Evolutionary conservation across 2,113 vertebrate genomes (phyloP).

Genomic region (Sialia sialis): DNA sequence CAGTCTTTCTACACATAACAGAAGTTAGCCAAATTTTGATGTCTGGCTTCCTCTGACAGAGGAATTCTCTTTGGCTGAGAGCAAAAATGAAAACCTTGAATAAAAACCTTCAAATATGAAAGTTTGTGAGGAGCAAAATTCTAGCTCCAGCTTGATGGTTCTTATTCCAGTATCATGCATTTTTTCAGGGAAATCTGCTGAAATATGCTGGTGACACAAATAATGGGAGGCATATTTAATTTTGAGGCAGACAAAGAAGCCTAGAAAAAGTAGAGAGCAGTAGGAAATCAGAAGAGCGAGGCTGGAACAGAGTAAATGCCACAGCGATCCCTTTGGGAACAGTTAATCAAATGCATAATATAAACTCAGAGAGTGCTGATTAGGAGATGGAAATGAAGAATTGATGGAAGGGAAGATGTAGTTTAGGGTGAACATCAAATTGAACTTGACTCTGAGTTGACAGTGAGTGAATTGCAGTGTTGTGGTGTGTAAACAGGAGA

Average conservation of each 20-base stretch:
- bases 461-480: background rate
- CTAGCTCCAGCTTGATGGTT: background rate
- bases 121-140: background rate
- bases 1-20: background rate
- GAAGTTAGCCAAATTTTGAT: background rate
- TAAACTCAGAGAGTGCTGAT: background rate
- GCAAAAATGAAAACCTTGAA: background rate
- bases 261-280: background rate
- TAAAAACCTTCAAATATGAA: background rate
- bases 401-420: background rate
- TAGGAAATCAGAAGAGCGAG: background rate
- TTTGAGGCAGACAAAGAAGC: background rate
- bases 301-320: background rate
- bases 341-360: background rate
- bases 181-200: background rate
- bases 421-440: background rate
- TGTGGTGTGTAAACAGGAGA: background rate
- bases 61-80: background rate
- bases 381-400: background rate
- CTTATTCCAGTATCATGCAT: background rate
- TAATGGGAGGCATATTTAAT: background rate
- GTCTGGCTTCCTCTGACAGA: background rate
- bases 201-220: background rate
- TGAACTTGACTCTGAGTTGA: background rate
- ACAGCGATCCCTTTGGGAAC: background rate